phyloP scores from a whole-genome alignment of 2,888 invertebrate species.

The Leptinotarsa tumamoca region DNA sequence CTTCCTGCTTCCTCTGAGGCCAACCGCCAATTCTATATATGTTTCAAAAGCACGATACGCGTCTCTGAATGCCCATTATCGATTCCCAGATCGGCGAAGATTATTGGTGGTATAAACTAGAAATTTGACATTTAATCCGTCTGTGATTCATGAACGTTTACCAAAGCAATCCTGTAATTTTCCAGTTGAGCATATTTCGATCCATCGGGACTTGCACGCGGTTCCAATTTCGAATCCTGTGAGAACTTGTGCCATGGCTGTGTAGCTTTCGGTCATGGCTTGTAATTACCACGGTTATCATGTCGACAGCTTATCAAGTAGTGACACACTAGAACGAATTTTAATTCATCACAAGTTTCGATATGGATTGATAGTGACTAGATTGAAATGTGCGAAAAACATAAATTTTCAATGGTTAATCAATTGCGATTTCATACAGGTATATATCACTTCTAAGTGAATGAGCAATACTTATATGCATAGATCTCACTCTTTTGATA shows the following conservation, averaged over 20 bases:
- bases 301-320: constrained; percentile 43
- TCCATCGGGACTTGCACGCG: constrained; percentile 38
- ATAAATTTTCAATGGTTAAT: neutral
- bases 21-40: constrained; percentile 22
- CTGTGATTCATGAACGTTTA: constrained; percentile 38
- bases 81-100: constrained; percentile 28
- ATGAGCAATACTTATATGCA: no score
- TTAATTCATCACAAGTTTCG: neutral
- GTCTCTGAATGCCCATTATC: constrained; percentile 30
- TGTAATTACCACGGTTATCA: constrained; percentile 51
- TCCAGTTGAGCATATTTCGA: constrained; percentile 46
- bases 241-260: constrained; percentile 46
- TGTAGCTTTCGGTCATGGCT: constrained; percentile 41
- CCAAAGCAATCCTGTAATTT: constrained; percentile 42
- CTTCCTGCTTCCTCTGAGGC: constrained; percentile 10
- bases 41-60: constrained; percentile 31
- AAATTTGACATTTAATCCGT: constrained; percentile 42
- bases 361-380: neutral
- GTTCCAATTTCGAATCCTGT: constrained; percentile 39
- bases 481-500: no score
- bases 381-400: neutral
- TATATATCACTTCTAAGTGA: no score
- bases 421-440: no score
- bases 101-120: constrained; percentile 31
- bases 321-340: neutral